These are phyloP conservation scores for Morpho achilles DNA, from an alignment of 2,888 invertebrate genomes.

Conservation along the genomic window DNA sequence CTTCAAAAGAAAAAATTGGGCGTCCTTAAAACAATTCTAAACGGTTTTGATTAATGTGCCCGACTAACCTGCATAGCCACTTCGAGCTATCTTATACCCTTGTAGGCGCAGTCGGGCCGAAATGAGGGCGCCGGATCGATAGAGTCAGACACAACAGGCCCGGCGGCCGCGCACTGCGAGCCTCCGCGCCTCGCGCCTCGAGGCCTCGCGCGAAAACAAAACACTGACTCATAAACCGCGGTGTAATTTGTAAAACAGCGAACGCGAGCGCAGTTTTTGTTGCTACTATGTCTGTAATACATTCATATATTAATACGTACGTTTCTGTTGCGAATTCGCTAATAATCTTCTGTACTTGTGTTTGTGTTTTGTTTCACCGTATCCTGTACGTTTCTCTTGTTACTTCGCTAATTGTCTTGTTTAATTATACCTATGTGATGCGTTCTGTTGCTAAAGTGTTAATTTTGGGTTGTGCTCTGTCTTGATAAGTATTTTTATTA, in stretches of 20 bases:
- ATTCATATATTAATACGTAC: neutral
- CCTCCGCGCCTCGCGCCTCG: conserved; percentile 13
- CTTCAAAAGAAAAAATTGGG: conserved; percentile 1
- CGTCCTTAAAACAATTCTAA: conserved; percentile 27
- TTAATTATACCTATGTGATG: neutral
- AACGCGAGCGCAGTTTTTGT: conserved; percentile 7
- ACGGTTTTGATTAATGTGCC: conserved; percentile 29
- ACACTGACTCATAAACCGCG: conserved; percentile 16
- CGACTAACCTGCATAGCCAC: conserved; percentile 43
- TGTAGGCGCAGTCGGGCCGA: conserved; percentile 63
- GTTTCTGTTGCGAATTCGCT: conserved; percentile 3
- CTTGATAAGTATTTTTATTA: neutral
- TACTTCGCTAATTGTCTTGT: too few species aligned
- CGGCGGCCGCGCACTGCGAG: conserved; percentile 32
- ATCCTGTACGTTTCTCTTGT: neutral
- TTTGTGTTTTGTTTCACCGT: conserved; percentile 1
- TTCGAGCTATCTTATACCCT: conserved; percentile 48
- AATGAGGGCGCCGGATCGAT: conserved; percentile 80
- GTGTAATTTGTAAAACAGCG: conserved; percentile 12
- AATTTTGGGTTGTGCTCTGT: neutral
- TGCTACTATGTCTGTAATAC: neutral
- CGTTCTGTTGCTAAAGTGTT: neutral
- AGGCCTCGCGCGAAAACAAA: conserved; percentile 21
- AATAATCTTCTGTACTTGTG: neutral
- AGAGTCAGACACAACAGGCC: conserved; percentile 73